Conservation (phyloP, 2,888 invertebrate genomes). For the Blomia tropicalis region DNA sequence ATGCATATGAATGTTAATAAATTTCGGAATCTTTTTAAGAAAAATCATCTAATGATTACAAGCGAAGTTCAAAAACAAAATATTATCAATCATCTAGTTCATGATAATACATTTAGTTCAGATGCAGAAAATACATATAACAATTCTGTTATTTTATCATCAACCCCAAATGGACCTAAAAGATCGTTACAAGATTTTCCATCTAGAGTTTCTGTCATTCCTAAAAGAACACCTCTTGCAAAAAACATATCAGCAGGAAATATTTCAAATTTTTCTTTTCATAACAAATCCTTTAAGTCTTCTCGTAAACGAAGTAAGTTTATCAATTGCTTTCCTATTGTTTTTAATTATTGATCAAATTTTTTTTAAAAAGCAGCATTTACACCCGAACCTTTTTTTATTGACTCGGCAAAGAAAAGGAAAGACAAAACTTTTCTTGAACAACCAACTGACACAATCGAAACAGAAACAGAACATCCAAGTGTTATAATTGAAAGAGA, state of each 20-base stretch:
- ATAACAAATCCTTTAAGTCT: no score
- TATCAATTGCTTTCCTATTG: no score
- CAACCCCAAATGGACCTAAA: not conserved
- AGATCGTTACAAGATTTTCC: not conserved
- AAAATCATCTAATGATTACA: no score
- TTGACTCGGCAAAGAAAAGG: not conserved
- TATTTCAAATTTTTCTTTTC: not conserved
- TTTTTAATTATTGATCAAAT: no score
- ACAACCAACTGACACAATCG: no score
- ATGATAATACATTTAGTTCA: not conserved
- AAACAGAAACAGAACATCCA: no score
- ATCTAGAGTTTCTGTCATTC: not conserved
- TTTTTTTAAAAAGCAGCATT: no score
- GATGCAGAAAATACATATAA: not conserved
- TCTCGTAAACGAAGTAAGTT: conserved; percentile 6
- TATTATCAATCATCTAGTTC: not conserved
- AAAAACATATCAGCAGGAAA: not conserved
- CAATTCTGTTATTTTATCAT: not conserved
- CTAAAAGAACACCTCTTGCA: not conserved
- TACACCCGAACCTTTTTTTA: no score
- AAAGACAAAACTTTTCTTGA: no score
- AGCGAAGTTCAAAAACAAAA: conserved; percentile 5
- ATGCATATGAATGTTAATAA: no score
- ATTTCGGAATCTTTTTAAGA: not conserved
- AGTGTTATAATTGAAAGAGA: no score